Conservation (phyloP, 2,113 vertebrate genomes). For the Phalacrocorax brasilianus region DNA sequence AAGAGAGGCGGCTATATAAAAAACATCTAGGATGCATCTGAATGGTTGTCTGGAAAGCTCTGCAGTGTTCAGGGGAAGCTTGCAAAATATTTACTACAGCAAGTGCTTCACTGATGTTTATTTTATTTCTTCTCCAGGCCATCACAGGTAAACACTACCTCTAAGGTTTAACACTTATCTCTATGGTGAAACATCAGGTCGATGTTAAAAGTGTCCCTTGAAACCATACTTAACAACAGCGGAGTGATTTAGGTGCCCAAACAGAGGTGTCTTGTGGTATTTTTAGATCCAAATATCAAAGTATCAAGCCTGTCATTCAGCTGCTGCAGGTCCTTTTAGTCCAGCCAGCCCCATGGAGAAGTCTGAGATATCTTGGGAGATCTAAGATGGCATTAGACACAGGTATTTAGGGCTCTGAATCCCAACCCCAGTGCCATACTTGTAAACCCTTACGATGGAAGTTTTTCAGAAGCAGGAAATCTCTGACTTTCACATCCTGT, state of each 20-base stretch:
- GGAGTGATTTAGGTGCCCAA: not conserved
- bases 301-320: not conserved
- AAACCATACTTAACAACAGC: not conserved
- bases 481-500: not conserved
- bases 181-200: not conserved
- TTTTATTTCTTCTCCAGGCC: not conserved
- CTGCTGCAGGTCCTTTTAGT: not conserved
- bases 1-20: not conserved
- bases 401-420: not conserved
- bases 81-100: not conserved
- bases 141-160: not conserved
- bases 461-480: not conserved
- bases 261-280: not conserved
- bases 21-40: not conserved
- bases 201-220: not conserved
- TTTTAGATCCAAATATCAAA: not conserved
- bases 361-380: not conserved
- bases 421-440: not conserved
- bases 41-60: not conserved
- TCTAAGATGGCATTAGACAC: not conserved
- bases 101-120: not conserved
- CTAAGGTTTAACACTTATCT: not conserved
- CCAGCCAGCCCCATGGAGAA: not conserved
- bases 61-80: not conserved
- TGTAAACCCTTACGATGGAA: not conserved